phyloP scores from a whole-genome alignment of 2,113 vertebrate genomes.

The Phoxinus phoxinus region DNA sequence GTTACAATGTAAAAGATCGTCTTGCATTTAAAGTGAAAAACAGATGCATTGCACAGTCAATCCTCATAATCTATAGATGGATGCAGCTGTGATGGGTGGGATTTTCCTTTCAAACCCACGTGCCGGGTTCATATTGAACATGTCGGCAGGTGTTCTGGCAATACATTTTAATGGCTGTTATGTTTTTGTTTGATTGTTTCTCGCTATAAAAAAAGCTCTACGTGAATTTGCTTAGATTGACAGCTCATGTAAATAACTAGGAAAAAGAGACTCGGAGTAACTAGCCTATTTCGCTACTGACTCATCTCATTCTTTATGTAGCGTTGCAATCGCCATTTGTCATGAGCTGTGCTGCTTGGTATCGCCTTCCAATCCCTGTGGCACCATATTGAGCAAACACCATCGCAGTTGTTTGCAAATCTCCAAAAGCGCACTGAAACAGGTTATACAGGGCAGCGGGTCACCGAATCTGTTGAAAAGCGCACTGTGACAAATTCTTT shows the following conservation, averaged over 20 bases:
- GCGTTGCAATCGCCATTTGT: conserved; percentile 50
- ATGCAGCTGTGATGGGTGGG: conserved; percentile 48
- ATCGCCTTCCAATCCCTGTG: conserved; percentile 42
- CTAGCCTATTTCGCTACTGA: conserved; percentile 30
- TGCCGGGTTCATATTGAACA: conserved; percentile 43
- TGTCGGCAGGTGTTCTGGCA: conserved; percentile 49
- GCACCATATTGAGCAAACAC: conserved; percentile 51
- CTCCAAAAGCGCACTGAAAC: conserved; percentile 52
- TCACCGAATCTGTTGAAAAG: conserved; percentile 70
- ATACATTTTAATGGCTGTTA: conserved; percentile 2
- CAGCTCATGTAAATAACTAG: not conserved
- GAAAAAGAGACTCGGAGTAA: not conserved
- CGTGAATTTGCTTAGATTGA: not conserved
- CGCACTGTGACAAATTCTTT: conserved; percentile 81
- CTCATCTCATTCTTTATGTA: conserved; percentile 47
- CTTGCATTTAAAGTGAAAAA: conserved; percentile 17
- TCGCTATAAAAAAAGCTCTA: not conserved
- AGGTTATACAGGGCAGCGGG: conserved; percentile 58
- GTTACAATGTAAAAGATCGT: not conserved
- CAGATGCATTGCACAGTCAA: conserved; percentile 21
- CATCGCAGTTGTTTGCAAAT: conserved; percentile 57
- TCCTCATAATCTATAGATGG: conserved; percentile 12
- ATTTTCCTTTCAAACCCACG: conserved; percentile 49
- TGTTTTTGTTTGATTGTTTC: conserved; percentile 25
- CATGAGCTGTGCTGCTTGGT: conserved; percentile 31